Evolutionary conservation across 2,797 vertebrate genomes (phyloP).

Genomic region (Petrocephalus sullivani): DNA sequence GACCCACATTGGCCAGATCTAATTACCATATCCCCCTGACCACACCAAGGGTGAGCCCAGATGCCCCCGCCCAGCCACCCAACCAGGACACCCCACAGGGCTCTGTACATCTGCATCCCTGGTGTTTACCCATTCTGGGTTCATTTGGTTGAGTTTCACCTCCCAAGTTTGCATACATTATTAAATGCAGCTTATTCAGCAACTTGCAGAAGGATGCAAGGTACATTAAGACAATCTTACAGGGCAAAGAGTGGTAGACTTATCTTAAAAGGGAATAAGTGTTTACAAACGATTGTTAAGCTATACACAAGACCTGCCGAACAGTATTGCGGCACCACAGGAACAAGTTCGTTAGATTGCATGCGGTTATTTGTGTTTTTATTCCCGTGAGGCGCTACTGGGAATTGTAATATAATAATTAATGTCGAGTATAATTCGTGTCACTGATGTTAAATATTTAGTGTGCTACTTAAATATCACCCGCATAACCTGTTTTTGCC

Average conservation of each 20-base stretch:
- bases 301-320: not conserved
- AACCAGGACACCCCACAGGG: slow-evolving; percentile 62
- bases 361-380: not conserved
- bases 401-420: not conserved
- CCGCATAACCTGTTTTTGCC: slow-evolving; percentile 25
- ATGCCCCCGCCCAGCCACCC: slow-evolving; percentile 45
- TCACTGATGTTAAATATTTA: not conserved
- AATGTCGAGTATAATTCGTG: not conserved
- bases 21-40: slow-evolving; percentile 78
- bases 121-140: slow-evolving; percentile 60
- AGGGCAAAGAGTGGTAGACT: not conserved
- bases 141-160: not conserved
- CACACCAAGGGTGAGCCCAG: slow-evolving; percentile 59
- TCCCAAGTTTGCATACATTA: not conserved
- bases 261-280: not conserved
- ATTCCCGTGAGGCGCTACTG: not conserved
- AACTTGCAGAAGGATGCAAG: not conserved
- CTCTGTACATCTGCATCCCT: slow-evolving; percentile 71
- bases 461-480: slow-evolving; percentile 14
- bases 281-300: not conserved
- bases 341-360: not conserved
- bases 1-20: slow-evolving; percentile 72
- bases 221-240: not conserved
- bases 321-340: not conserved
- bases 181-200: not conserved